Base-by-base conservation (phyloP, 2,888 invertebrate genomes). In the Bhutanitis thaidina region DNA sequence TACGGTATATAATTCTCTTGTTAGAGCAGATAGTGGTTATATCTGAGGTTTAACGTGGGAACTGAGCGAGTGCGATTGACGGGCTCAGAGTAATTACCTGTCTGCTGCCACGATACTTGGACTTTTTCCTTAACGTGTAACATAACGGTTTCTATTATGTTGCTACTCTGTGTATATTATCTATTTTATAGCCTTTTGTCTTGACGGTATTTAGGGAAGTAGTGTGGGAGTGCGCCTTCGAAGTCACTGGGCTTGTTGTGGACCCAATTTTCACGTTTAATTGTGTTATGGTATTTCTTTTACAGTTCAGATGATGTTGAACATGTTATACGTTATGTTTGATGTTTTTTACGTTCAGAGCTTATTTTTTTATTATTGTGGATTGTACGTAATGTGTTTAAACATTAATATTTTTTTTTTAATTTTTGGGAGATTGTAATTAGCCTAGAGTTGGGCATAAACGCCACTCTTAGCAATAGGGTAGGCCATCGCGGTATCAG, bases 41-140 rank as follows among this genome's bases (percentile, higher is more conserved):
- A 49, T 47, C 34, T 27, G 55, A 66, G 64, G 61, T 64, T 62
- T 62, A 59, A 57, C 61, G 61, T 63, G 65, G 51, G 56, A 56
- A 51, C 46, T n/a, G 9, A 43, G 39, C 34, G 40, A 13, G 30
- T 56, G 53, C 43, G 12, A 40, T 40, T 51, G 56, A 56, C 53
- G 49, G 34, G 10, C 41, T 12, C 41, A 46, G 43, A 53, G 51
- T 56, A 56, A 56, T 56, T 56, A 52, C 53, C 51, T 46, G 53
- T 52, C 56, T 49, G 43, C 43, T 43, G 39, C 43, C 16, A 16
- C 43, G 43, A 49, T 37, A 43, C 49, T 50, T 44, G 38, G 30
- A 37, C 41, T 51, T 51, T 51, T 37, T 32, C 30, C 39, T 20
- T 36, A 51, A 32, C 41, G 14, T 12, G 37, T 41, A 46, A 46